phyloP scores from a whole-genome alignment of 1,140 invertebrate genomes.

The Phymastichus coffea region DNA sequence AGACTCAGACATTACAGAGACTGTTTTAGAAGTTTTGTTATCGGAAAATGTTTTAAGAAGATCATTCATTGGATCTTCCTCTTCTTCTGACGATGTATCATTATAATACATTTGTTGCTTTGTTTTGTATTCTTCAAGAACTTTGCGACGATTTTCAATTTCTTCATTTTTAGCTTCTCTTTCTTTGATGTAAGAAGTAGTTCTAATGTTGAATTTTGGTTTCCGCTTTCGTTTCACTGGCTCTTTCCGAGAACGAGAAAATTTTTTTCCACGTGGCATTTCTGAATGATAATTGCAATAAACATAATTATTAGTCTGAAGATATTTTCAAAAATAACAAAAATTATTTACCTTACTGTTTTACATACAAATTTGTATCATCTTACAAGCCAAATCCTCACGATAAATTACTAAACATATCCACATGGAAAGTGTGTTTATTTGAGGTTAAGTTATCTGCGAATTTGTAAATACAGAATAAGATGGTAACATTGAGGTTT shows the following conservation, averaged over 20 bases:
- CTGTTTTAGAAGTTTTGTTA: slow-evolving; percentile 32
- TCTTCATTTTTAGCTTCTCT: slow-evolving; percentile 46
- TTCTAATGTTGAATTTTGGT: slow-evolving; percentile 47
- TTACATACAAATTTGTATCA: not conserved
- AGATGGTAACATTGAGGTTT: too few relatives aligned
- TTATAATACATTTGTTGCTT: slow-evolving; percentile 30
- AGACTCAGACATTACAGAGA: slow-evolving; percentile 42
- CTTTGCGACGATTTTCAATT: slow-evolving; percentile 46
- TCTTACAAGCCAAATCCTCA: not conserved
- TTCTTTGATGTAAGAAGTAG: slow-evolving; percentile 47
- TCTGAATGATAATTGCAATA: too few relatives aligned
- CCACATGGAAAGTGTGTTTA: not conserved
- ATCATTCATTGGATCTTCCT: slow-evolving; percentile 58
- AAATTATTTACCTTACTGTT: too few relatives aligned
- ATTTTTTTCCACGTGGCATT: slow-evolving; percentile 37
- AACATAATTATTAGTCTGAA: too few relatives aligned
- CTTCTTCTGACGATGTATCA: slow-evolving; percentile 38
- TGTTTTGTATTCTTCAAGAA: slow-evolving; percentile 39
- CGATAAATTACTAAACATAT: not conserved
- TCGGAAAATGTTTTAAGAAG: slow-evolving; percentile 60
- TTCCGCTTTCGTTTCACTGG: slow-evolving; percentile 29
- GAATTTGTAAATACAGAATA: too few relatives aligned
- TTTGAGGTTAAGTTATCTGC: not conserved
- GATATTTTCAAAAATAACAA: too few relatives aligned
- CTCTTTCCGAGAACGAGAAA: slow-evolving; percentile 30